These are phyloP conservation scores for Myathropa florea DNA, from an alignment of 2,888 invertebrate species.

Conservation along the genomic window DNA sequence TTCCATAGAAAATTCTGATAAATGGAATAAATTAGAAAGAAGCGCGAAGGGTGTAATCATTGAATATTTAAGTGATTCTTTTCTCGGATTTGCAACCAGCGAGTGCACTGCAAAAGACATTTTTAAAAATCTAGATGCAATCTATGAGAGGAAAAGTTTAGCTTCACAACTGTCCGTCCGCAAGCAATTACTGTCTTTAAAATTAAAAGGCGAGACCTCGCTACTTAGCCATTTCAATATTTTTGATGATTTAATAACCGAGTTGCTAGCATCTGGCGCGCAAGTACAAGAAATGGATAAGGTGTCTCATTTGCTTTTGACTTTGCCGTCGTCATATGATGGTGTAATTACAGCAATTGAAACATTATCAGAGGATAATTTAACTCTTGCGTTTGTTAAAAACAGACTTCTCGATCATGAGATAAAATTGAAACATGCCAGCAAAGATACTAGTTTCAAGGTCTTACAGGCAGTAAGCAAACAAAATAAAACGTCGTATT, in stretches of 20 bases:
- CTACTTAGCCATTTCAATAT: background rate
- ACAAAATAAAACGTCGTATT: constrained; percentile 73
- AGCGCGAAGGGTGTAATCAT: constrained; percentile 32
- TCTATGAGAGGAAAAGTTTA: constrained; percentile 36
- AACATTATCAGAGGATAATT: constrained; percentile 73
- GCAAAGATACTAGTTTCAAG: constrained; percentile 73
- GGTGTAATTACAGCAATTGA: background rate
- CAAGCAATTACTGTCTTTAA: constrained; percentile 1
- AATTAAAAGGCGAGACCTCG: background rate
- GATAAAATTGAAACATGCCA: constrained; percentile 52
- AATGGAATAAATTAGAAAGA: too few species aligned
- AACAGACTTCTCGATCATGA: constrained; percentile 72
- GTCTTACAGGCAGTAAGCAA: constrained; percentile 72
- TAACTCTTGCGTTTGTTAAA: constrained; percentile 77
- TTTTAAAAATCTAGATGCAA: constrained; percentile 37
- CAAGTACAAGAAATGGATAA: constrained; percentile 64
- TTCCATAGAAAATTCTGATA: background rate
- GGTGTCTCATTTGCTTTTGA: constrained; percentile 73
- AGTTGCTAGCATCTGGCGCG: too few species aligned
- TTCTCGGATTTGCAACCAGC: constrained; percentile 17
- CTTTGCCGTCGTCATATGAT: too few species aligned
- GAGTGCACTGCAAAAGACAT: constrained; percentile 20
- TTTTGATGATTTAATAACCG: too few species aligned
- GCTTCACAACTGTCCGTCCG: constrained; percentile 24
- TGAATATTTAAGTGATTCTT: constrained; percentile 41